Conservation (phyloP, 2,888 invertebrate genomes). For the Criorhina ranunculi region DNA sequence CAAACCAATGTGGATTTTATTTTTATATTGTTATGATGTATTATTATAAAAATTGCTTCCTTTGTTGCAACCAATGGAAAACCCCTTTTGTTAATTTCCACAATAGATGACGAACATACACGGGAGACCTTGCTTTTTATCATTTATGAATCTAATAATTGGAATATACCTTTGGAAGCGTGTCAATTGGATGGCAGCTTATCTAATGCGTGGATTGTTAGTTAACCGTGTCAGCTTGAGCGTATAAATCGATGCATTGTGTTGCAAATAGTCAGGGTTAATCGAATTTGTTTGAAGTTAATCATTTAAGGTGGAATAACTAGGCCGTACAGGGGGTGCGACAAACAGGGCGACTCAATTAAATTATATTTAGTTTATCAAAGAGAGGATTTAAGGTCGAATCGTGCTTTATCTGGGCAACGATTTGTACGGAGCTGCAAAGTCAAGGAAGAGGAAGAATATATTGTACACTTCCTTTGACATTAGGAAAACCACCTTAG, state of each 20-base stretch:
- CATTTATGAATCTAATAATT: slow-evolving; percentile 11
- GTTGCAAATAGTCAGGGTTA: slow-evolving; percentile 1
- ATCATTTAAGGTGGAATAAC: neutral
- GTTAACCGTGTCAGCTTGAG: slow-evolving; percentile 1
- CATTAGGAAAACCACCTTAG: no score
- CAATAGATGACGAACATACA: neutral
- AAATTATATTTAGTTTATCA: no score
- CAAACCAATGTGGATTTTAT: neutral
- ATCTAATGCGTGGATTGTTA: neutral
- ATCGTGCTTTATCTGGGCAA: no score
- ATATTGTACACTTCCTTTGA: no score
- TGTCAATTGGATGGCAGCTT: slow-evolving; percentile 39
- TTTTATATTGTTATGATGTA: slow-evolving; percentile 7
- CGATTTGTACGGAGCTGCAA: no score
- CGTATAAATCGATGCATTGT: neutral
- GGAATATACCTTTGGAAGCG: slow-evolving; percentile 13
- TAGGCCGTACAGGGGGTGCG: neutral
- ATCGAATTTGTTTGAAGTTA: slow-evolving; percentile 4
- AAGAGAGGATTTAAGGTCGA: no score
- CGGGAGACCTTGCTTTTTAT: slow-evolving; percentile 22
- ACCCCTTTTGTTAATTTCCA: neutral
- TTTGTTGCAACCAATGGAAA: slow-evolving; percentile 34
- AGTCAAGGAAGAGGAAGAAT: no score
- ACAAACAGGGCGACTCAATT: no score
- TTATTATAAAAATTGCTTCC: slow-evolving; percentile 30